Conservation (phyloP, 2,888 invertebrate genomes). For the Orgyia antiqua region DNA sequence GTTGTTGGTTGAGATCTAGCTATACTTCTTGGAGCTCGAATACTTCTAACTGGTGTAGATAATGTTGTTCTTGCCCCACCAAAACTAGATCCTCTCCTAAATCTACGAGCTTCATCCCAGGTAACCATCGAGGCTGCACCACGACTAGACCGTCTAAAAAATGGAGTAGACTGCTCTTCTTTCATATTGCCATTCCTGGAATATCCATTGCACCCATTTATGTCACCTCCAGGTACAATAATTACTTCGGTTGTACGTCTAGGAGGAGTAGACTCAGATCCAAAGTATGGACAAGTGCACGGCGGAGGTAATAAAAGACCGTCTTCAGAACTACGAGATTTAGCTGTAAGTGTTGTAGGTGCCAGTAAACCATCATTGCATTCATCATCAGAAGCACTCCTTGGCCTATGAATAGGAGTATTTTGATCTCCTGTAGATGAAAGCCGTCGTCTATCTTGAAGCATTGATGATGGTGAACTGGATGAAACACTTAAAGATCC, state of each 20-base stretch:
- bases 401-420: constrained; percentile 52
- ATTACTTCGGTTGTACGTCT: constrained; percentile 68
- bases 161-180: constrained; percentile 64
- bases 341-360: constrained; percentile 54
- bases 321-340: constrained; percentile 68
- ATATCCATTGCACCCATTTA: constrained; percentile 62
- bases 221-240: constrained; percentile 75
- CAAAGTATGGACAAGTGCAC: constrained; percentile 90
- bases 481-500: constrained; percentile 68
- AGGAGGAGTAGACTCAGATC: constrained; percentile 80
- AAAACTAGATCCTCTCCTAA: constrained; percentile 83
- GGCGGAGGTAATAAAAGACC: constrained; percentile 83
- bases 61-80: constrained; percentile 81
- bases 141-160: constrained; percentile 72
- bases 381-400: constrained; percentile 68
- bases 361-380: constrained; percentile 59
- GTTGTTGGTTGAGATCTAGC: constrained; percentile 51
- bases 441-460: constrained; percentile 57
- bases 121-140: constrained; percentile 88
- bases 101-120: constrained; percentile 82
- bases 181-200: constrained; percentile 53
- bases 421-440: constrained; percentile 58
- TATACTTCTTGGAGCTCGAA: constrained; percentile 56
- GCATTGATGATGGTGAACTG: constrained; percentile 70
- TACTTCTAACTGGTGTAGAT: constrained; percentile 69